phyloP scores from a whole-genome alignment of 2,113 vertebrate species.

The Micromys minutus region DNA sequence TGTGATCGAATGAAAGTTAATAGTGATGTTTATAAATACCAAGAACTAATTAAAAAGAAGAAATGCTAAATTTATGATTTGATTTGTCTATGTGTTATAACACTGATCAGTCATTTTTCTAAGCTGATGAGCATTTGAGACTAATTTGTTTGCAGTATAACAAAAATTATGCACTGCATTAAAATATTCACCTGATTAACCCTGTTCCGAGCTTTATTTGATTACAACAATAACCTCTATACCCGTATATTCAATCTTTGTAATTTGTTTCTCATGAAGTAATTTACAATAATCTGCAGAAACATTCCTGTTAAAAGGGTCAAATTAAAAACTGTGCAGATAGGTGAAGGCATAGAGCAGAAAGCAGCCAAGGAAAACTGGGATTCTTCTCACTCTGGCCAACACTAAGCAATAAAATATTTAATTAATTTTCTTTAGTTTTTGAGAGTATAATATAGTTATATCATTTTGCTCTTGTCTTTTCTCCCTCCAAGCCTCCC shows the following conservation, averaged over 20 bases:
- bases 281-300: slow-evolving; percentile 61
- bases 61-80: slow-evolving; percentile 43
- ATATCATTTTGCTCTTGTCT: not conserved
- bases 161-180: slow-evolving; percentile 62
- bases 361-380: not conserved
- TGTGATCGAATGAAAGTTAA: not conserved
- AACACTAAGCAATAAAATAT: not conserved
- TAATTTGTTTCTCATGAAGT: slow-evolving; percentile 68
- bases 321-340: slow-evolving; percentile 27
- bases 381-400: not conserved
- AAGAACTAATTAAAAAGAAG: slow-evolving; percentile 26
- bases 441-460: not conserved
- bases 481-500: too few species aligned
- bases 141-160: slow-evolving; percentile 60
- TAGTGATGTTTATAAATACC: not conserved
- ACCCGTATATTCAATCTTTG: slow-evolving; percentile 40
- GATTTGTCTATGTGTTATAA: not conserved
- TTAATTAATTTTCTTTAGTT: not conserved
- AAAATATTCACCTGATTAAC: slow-evolving; percentile 67
- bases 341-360: not conserved
- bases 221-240: slow-evolving; percentile 67
- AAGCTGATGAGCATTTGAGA: slow-evolving; percentile 48
- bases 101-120: slow-evolving; percentile 39
- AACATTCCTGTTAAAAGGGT: slow-evolving; percentile 42
- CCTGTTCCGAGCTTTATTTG: slow-evolving; percentile 64